A percentile compares a stretch with the other conserved stretches of the same genome.
phyloP scores from a whole-genome alignment of 2,797 vertebrate species.

The Carduelis carduelis region DNA sequence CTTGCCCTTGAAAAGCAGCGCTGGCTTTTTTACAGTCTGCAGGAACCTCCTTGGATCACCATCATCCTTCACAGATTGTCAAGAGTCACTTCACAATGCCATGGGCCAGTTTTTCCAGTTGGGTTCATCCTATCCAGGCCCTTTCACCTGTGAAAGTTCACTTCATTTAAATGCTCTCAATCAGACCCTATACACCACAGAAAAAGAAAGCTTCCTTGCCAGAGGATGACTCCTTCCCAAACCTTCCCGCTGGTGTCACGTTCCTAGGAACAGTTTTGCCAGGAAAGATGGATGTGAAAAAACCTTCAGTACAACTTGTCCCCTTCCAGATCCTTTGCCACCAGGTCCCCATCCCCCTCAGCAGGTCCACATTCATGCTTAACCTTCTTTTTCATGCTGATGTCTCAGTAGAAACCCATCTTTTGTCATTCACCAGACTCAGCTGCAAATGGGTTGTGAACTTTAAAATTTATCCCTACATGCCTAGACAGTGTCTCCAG shows the following conservation, averaged over 20 bases:
- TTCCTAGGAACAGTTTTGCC: neutral
- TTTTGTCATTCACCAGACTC: neutral
- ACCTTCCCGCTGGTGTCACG: neutral
- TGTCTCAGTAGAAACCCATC: neutral
- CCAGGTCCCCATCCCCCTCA: neutral
- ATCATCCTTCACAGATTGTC: neutral
- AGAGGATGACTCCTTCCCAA: neutral
- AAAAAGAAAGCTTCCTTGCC: neutral
- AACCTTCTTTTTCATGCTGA: neutral
- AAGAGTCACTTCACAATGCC: neutral
- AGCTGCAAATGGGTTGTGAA: neutral
- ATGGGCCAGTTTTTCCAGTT: neutral
- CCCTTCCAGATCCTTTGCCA: neutral
- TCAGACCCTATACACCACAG: fast-evolving
- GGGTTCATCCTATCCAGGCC: neutral
- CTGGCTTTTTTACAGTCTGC: neutral
- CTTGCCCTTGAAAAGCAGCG: fast-evolving
- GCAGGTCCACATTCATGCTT: neutral
- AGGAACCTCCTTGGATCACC: neutral
- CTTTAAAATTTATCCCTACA: neutral
- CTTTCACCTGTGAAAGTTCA: neutral
- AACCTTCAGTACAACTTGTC: neutral
- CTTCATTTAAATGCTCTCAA: neutral
- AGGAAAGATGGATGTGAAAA: neutral
- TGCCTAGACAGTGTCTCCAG: neutral